Evolutionary conservation across 2,797 vertebrate genomes (phyloP).

Genomic region (Malacoraja senta): DNA sequence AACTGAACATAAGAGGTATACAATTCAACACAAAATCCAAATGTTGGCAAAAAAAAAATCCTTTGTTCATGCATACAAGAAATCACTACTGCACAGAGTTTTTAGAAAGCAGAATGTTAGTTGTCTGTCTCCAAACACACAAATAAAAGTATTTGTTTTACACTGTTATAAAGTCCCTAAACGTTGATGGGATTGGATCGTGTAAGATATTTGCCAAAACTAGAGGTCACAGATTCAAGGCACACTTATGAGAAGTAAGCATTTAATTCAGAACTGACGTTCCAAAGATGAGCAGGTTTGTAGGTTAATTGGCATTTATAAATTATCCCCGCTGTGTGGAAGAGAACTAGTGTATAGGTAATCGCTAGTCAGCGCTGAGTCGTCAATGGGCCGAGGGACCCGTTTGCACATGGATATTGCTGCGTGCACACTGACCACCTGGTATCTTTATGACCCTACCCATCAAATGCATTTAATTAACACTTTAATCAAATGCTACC

Average conservation of each 20-base stretch:
- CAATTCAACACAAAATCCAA: background rate
- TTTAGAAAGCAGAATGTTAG: background rate
- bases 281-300: background rate
- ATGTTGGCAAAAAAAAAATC: background rate
- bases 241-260: background rate
- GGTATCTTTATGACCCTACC: background rate
- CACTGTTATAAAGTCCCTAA: too few species aligned
- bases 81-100: background rate
- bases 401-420: background rate
- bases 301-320: too few species aligned
- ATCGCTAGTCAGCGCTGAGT: too few species aligned
- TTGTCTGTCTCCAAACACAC: background rate
- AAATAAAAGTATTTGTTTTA: background rate
- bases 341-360: too few species aligned
- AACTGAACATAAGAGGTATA: slow-evolving; percentile 51
- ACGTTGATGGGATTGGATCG: background rate
- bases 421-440: background rate
- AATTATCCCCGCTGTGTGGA: too few species aligned
- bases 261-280: background rate
- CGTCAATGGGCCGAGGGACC: too few species aligned
- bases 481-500: background rate
- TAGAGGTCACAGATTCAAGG: background rate
- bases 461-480: background rate
- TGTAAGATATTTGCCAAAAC: background rate
- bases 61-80: background rate